Conservation (phyloP, 2,797 vertebrate genomes). For the Neosilurus hyrtlii region DNA sequence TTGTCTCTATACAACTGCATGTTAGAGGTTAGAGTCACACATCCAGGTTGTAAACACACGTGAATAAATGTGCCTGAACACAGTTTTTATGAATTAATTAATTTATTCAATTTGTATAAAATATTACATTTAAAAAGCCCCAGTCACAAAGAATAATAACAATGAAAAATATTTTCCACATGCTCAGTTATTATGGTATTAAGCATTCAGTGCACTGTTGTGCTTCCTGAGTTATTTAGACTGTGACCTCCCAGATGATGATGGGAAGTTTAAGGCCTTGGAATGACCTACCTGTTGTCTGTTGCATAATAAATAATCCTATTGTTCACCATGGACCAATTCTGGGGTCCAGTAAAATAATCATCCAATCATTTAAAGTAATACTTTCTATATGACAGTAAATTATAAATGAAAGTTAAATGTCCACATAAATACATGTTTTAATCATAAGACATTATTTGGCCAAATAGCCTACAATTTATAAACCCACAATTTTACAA, state of each 20-base stretch:
- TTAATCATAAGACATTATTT: not conserved
- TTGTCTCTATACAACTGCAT: constrained; percentile 33
- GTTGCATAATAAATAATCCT: not conserved
- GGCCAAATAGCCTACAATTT: not conserved
- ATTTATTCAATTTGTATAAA: too few relatives aligned
- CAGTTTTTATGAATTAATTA: too few relatives aligned
- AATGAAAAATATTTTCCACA: not conserved
- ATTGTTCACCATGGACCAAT: not conserved
- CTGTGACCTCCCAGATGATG: constrained; percentile 44
- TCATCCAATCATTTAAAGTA: not conserved
- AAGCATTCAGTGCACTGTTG: constrained; percentile 60
- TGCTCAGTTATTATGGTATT: constrained; percentile 56
- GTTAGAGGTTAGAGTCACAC: constrained; percentile 29
- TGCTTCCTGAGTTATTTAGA: constrained; percentile 60
- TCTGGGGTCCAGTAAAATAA: too few relatives aligned
- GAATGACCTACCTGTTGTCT: constrained; percentile 38
- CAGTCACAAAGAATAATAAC: not conserved
- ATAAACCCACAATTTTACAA: not conserved
- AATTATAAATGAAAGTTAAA: not conserved
- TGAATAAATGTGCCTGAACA: not conserved
- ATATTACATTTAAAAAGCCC: not conserved
- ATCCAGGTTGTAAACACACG: not conserved
- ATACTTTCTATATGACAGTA: not conserved
- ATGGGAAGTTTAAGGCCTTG: constrained; percentile 60
- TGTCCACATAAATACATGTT: not conserved